A percentile compares a stretch with the other conserved stretches of the same genome.
Evolutionary conservation across 2,888 invertebrate species (phyloP).

Genomic region (Leucophenga maculata): DNA sequence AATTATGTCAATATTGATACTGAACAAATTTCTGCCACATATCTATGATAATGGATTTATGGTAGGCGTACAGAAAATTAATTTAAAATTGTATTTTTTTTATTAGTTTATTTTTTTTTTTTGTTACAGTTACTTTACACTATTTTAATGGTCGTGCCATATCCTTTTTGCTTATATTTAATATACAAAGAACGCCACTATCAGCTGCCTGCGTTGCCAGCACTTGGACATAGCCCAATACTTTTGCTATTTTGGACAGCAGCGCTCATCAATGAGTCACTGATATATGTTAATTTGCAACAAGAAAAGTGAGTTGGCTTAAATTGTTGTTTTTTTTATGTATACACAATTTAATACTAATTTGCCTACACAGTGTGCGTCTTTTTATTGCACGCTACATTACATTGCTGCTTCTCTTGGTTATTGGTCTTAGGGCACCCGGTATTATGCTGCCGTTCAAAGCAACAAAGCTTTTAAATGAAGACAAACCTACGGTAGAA

Average conservation of each 20-base stretch:
- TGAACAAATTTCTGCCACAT: slow-evolving; percentile 83
- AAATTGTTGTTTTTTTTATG: not conserved
- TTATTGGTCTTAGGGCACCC: slow-evolving; percentile 90
- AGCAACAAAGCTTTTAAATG: slow-evolving; percentile 68
- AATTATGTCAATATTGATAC: slow-evolving; percentile 81
- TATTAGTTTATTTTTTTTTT: not conserved
- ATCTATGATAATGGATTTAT: slow-evolving; percentile 88
- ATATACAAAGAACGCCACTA: slow-evolving; percentile 85
- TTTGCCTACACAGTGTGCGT: slow-evolving; percentile 78
- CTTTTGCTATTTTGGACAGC: slow-evolving; percentile 92
- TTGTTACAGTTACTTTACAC: slow-evolving; percentile 79
- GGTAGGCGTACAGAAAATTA: slow-evolving; percentile 74
- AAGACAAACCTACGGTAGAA: slow-evolving; percentile 64
- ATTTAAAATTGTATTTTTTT: too few relatives aligned
- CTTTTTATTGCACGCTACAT: slow-evolving; percentile 88
- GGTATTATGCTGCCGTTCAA: slow-evolving; percentile 79
- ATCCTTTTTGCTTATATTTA: slow-evolving; percentile 84
- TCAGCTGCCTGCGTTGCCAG: slow-evolving; percentile 87
- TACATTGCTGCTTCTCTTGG: slow-evolving; percentile 84
- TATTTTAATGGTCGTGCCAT: slow-evolving; percentile 77
- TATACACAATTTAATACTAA: slow-evolving; percentile 16
- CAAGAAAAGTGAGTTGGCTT: slow-evolving; percentile 91
- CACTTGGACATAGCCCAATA: slow-evolving; percentile 91
- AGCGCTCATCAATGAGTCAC: slow-evolving; percentile 87
- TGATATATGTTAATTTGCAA: slow-evolving; percentile 88